Conservation (phyloP, 2,888 invertebrate genomes). For the Penaeus monodon region DNA sequence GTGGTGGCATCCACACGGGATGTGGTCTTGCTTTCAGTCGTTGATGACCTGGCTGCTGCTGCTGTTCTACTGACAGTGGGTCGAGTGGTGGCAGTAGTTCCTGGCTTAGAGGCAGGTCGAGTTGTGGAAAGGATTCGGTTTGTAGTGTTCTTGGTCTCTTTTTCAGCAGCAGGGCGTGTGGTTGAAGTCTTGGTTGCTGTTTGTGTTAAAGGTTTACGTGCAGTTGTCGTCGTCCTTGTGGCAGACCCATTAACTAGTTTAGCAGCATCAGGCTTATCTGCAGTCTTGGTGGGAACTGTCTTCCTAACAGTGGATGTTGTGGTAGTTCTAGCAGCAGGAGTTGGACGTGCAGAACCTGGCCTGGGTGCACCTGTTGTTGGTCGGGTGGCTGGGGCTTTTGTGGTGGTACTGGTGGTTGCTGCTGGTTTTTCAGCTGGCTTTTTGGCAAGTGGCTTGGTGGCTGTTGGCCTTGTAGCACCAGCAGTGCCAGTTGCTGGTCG, state of each 20-base stretch:
- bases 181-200: constrained; percentile 31
- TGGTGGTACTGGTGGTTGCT: constrained; percentile 37
- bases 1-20: constrained; percentile 40
- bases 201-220: constrained; percentile 36
- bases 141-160: constrained; percentile 56
- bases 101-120: not conserved
- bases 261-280: not conserved
- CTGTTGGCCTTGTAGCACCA: constrained; percentile 21
- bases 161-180: constrained; percentile 36
- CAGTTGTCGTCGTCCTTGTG: constrained; percentile 17
- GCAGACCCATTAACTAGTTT: constrained; percentile 9
- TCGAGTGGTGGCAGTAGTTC: constrained; percentile 21
- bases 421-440: constrained; percentile 27
- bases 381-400: constrained; percentile 47
- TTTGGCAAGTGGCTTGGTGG: constrained; percentile 25
- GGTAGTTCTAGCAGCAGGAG: constrained; percentile 32
- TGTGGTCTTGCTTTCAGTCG: constrained; percentile 41
- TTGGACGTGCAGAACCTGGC: constrained; percentile 31
- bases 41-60: constrained; percentile 29
- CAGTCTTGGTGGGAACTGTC: constrained; percentile 13
- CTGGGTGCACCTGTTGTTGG: constrained; percentile 44
- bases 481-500: constrained; percentile 19
- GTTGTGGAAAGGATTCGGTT: constrained; percentile 59
- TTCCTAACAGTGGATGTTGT: constrained; percentile 19
- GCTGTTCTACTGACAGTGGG: constrained; percentile 34